These are phyloP conservation scores for Pelobates fuscus DNA, from an alignment of 2,113 vertebrate species.

Conservation along the genomic window DNA sequence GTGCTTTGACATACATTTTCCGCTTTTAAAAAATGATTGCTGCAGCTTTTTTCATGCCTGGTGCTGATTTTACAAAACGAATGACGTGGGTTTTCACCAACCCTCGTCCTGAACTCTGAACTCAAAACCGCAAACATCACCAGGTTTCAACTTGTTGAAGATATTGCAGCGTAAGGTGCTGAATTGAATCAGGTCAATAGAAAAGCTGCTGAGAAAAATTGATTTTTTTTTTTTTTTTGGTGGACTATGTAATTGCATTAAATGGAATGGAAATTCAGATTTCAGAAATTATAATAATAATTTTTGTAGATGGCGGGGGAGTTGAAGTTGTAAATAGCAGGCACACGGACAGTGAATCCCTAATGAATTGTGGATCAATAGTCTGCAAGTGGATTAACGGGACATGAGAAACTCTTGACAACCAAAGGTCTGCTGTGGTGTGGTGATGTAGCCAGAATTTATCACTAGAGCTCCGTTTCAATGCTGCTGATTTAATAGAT, in stretches of 20 bases:
- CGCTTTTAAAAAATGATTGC: constrained; percentile 3
- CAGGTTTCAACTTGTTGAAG: constrained; percentile 5
- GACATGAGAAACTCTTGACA: neutral
- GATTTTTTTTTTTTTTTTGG: constrained; percentile 29
- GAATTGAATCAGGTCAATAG: constrained; percentile 10
- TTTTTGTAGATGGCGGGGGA: neutral
- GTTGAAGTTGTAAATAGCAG: constrained; percentile 4
- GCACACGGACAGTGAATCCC: neutral
- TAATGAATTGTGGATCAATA: neutral
- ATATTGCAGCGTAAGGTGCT: neutral
- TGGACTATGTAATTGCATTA: constrained; percentile 26
- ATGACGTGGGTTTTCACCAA: neutral
- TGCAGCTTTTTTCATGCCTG: constrained; percentile 6
- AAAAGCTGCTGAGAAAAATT: constrained; percentile 13
- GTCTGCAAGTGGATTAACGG: neutral
- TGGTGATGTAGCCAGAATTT: neutral
- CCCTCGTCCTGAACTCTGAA: constrained; percentile 28
- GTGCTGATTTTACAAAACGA: neutral
- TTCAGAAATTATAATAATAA: constrained; percentile 13
- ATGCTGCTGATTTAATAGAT: no score
- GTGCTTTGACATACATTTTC: neutral
- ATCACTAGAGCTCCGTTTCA: neutral
- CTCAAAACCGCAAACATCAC: constrained; percentile 9
- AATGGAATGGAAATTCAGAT: constrained; percentile 3
- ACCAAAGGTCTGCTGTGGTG: neutral